Percentiles rank a stretch among this genome's conserved stretches.
Conservation (phyloP, 2,797 vertebrate species). For the Sternotherus odoratus region DNA sequence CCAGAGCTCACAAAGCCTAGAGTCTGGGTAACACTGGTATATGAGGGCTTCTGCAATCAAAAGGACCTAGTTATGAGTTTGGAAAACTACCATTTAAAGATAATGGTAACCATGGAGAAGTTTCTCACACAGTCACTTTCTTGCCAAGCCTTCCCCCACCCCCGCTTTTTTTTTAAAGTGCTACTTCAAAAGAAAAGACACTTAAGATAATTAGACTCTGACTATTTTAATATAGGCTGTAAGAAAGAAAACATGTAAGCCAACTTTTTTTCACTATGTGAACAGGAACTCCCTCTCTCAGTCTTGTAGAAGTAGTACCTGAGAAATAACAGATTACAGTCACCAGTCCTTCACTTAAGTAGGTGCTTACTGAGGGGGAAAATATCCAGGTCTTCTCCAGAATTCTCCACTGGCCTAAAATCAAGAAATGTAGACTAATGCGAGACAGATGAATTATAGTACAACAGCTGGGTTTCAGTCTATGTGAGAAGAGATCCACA, state of each 20-base stretch:
- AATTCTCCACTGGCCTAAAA: slow-evolving; percentile 23
- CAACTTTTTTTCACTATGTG: slow-evolving; percentile 38
- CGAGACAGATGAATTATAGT: slow-evolving; percentile 47
- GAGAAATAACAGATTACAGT: slow-evolving; percentile 72
- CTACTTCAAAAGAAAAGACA: slow-evolving; percentile 75
- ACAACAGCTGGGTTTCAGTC: slow-evolving; percentile 50
- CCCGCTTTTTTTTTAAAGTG: slow-evolving; percentile 9
- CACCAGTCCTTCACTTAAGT: slow-evolving; percentile 66
- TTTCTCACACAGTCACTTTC: slow-evolving; percentile 41
- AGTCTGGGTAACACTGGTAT: slow-evolving; percentile 26
- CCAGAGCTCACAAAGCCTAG: background rate
- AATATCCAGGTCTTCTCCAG: slow-evolving; percentile 54
- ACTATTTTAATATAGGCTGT: slow-evolving; percentile 67
- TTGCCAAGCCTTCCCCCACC: slow-evolving; percentile 52
- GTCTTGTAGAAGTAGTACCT: slow-evolving; percentile 67
- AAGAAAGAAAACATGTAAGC: slow-evolving; percentile 63
- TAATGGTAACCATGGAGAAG: slow-evolving; percentile 72
- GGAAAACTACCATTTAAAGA: slow-evolving; percentile 65
- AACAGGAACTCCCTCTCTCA: slow-evolving; percentile 36
- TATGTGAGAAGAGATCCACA: slow-evolving; percentile 33
- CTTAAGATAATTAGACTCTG: slow-evolving; percentile 69
- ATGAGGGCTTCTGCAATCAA: background rate
- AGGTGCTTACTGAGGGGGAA: slow-evolving; percentile 57
- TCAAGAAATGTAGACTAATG: background rate
- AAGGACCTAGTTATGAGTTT: slow-evolving; percentile 33